phyloP scores from a whole-genome alignment of 2,113 vertebrate species.

The Motacilla alba region DNA sequence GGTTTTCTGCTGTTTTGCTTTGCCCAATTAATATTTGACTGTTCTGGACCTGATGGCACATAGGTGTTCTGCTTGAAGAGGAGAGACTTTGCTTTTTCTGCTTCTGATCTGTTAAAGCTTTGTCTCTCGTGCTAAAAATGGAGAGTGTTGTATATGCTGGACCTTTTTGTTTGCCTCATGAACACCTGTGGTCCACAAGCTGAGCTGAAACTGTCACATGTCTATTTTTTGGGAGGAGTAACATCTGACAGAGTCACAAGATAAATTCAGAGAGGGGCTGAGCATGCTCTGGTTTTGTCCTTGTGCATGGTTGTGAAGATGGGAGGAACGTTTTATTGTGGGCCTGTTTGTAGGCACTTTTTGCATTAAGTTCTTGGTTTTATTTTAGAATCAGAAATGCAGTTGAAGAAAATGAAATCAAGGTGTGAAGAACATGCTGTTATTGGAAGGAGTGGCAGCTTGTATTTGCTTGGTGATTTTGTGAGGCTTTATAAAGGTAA shows the following conservation, averaged over 20 bases:
- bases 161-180: neutral
- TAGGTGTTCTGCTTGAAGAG: neutral
- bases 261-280: neutral
- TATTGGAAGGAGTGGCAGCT: neutral
- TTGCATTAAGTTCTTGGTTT: neutral
- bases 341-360: neutral
- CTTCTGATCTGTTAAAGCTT: neutral
- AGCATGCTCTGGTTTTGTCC: rapidly evolving
- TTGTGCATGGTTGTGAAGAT: neutral
- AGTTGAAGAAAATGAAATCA: neutral
- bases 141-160: neutral
- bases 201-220: neutral
- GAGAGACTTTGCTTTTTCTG: neutral
- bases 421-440: neutral
- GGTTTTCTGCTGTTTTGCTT: neutral
- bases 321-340: neutral
- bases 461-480: neutral
- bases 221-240: neutral
- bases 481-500: neutral
- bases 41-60: neutral
- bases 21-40: neutral
- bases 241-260: neutral
- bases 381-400: neutral
- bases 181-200: neutral
- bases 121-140: neutral